These are phyloP conservation scores for Oscheius sp. DNA, from an alignment of 2,888 invertebrate genomes.

Conservation along the genomic window DNA sequence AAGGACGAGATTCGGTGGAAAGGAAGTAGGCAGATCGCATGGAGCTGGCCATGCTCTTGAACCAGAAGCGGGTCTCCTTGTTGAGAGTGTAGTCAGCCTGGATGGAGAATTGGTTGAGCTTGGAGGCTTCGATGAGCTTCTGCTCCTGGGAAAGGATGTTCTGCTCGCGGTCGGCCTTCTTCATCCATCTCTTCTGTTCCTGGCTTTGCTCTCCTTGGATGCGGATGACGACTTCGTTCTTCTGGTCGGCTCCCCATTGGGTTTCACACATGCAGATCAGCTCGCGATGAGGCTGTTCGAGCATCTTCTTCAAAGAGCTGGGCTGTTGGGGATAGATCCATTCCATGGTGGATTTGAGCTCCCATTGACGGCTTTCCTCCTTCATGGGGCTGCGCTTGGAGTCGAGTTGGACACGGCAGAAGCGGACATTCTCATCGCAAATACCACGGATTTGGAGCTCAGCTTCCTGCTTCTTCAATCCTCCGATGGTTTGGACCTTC, in stretches of 20 bases:
- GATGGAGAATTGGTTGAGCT: constrained; percentile 49
- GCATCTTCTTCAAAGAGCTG: constrained; percentile 36
- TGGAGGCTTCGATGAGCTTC: constrained; percentile 44
- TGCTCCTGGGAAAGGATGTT: constrained; percentile 35
- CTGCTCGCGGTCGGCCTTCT: constrained; percentile 38
- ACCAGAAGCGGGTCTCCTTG: constrained; percentile 29
- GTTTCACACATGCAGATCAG: constrained; percentile 34
- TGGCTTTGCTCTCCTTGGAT: constrained; percentile 44
- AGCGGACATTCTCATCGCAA: constrained; percentile 44
- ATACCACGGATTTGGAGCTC: constrained; percentile 36
- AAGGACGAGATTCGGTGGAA: background rate
- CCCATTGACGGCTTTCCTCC: constrained; percentile 37
- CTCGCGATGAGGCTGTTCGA: constrained; percentile 46
- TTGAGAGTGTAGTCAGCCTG: constrained; percentile 43
- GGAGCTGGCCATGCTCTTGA: constrained; percentile 29
- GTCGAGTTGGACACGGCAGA: constrained; percentile 42
- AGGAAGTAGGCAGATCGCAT: constrained; percentile 33
- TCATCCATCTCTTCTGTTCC: constrained; percentile 50
- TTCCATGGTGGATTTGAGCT: constrained; percentile 33
- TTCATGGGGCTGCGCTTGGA: constrained; percentile 22
- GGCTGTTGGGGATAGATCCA: constrained; percentile 43
- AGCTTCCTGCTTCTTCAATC: constrained; percentile 11
- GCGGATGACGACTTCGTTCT: constrained; percentile 37
- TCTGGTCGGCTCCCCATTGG: constrained; percentile 37
- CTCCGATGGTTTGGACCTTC: constrained; percentile 35